Evolutionary conservation across 2,113 vertebrate species (phyloP), one percentile per base, ranked within the genome.

Genomic region (Lamprologus ornatipinnis): DNA sequence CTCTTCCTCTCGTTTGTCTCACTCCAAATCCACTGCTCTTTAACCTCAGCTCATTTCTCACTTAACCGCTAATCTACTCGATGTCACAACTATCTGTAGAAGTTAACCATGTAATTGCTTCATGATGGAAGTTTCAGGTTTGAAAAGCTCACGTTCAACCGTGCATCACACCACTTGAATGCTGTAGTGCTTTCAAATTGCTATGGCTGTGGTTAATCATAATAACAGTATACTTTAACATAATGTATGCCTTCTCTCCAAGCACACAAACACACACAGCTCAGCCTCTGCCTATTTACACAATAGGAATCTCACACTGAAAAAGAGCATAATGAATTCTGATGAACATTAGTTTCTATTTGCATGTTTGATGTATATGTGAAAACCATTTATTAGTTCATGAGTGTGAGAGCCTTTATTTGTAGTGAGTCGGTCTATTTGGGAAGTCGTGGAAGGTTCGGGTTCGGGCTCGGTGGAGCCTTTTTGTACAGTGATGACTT

Each of bases 21-120:
- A 54, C 49, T 91, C 60, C 60, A 84, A 54, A 92, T 88, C 85
- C 57, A 19, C 81, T 15, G 12, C 28, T 93, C 86, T 93, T 87
- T 87, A 86, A 87, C 89, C 89, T 92, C 75, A 5, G 42, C 83
- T 85, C 79, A 55, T 63, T 86, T 81, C 63, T 89, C 63, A 68
- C 79, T 88, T 80, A 57, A 85, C 82, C 47, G 14, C 73, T 84
- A 60, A 63, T 85, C 63, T 28, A 63, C 70, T 82, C 31, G 3
- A 17, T 57, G 75, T 37, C 82, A 70, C 53, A 80, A 40, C 15
- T 45, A 33, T 33, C 45, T 55, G 55, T 63, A 9, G 73, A 87
- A 63, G 37, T 60, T 54, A 40, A 9, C 55, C 33, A 17, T 10
- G 7, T 35, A 31, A 55, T 47, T 82, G 45, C 49, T 63, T 33